A percentile compares a stretch with the other conserved stretches of the same genome.
phyloP scores from a whole-genome alignment of 1,140 invertebrate genomes.

The Elymnias hypermnestra region DNA sequence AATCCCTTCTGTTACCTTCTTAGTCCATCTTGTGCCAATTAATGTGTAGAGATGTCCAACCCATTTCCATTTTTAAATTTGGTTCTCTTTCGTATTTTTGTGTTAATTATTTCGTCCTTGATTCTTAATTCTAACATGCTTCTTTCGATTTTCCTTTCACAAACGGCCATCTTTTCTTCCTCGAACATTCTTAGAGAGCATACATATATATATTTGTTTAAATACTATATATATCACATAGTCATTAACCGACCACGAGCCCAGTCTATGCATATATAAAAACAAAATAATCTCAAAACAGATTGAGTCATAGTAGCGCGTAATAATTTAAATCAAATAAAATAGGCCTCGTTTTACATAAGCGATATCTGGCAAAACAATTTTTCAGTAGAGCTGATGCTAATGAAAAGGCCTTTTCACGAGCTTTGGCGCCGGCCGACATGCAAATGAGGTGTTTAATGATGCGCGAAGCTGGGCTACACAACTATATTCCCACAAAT shows the following conservation, averaged over 20 bases:
- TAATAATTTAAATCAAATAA: conserved; percentile 23
- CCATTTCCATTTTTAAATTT: too few species aligned
- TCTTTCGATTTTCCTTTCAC: too few species aligned
- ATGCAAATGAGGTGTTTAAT: conserved; percentile 60
- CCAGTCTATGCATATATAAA: neutral
- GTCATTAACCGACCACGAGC: neutral
- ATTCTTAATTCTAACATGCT: too few species aligned
- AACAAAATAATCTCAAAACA: neutral
- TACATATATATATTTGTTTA: too few species aligned
- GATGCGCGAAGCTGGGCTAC: conserved; percentile 44
- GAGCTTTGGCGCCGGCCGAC: conserved; percentile 57
- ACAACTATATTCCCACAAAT: conserved; percentile 32
- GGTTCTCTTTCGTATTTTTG: too few species aligned
- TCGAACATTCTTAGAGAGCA: too few species aligned
- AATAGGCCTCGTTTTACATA: conserved; percentile 25
- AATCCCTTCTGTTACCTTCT: too few species aligned
- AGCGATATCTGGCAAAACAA: conserved; percentile 44
- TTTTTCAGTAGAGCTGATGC: conserved; percentile 64
- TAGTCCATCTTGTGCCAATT: too few species aligned
- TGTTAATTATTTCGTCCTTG: too few species aligned
- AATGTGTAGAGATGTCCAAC: too few species aligned
- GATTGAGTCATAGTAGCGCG: conserved; percentile 10
- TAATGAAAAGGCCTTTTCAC: conserved; percentile 72
- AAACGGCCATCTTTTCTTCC: too few species aligned
- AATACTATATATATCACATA: too few species aligned